Evolutionary conservation across 2,113 vertebrate species (phyloP), one percentile per base, ranked within the genome.

Genomic region (Hiodon alosoides): DNA sequence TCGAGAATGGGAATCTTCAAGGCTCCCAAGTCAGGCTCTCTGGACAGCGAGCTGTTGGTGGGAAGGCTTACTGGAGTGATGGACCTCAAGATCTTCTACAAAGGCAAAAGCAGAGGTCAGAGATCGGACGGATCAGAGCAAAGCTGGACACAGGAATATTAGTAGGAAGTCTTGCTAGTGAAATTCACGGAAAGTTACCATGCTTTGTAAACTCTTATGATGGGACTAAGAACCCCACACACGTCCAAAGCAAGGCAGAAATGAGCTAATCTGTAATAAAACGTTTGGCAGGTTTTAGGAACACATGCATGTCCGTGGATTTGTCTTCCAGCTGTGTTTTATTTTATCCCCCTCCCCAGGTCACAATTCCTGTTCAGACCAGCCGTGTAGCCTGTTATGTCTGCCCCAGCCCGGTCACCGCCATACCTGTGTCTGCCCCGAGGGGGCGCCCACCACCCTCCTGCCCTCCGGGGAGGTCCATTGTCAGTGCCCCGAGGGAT

Each of bases 61-160:
- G 91, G 93, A 53, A 88, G 94, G 60, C 86, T 98, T 57, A 94
- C 95, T 0, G 96, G 97, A 4, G 94, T 98, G 78, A 98, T 99
- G 97, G 97, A 99, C 69, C 94, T 99, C 80, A 99, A 99, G 84
- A 95, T 99, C 82, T 99, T 98, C 85, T 98, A 97, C 79, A 95
- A 93, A 78, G 96, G 95, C 54, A 98, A 97, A 80, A 92, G 87
- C 13, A 86, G 85, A 80, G 97, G 97, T 98, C 58, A 86, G 89
- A 86, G 54, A 0, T 0, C 0, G 48, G 0, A n/a, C 55, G 0
- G 48, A n/a, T 47, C 11, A 2, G 3, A 52, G 17, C n/a, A 10
- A 4, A 52, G 17, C n/a, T 5, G 11, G 8, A 4, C 52, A 14
- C 51, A 71, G 52, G 64, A 16, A 52, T 8, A 52, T 31, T 2